These are phyloP conservation scores for Manis pentadactyla DNA, from an alignment of 2,797 vertebrate genomes.

Conservation along the genomic window DNA sequence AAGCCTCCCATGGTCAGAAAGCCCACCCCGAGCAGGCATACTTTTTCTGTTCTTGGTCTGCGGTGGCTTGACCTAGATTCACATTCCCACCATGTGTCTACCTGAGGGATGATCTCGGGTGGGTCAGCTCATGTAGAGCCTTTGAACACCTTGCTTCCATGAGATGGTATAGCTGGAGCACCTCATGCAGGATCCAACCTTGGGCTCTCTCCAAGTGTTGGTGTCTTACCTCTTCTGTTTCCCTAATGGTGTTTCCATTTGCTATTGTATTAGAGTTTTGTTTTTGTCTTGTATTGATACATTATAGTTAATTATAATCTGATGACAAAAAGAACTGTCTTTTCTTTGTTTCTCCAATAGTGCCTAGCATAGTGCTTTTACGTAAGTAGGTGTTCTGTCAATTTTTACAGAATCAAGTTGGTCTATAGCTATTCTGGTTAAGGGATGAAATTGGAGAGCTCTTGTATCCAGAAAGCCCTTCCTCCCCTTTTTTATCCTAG, in stretches of 20 bases:
- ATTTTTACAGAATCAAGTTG: background rate
- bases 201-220: background rate
- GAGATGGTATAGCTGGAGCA: background rate
- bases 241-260: background rate
- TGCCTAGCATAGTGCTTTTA: background rate
- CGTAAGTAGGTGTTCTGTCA: background rate
- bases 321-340: background rate
- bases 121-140: background rate
- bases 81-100: background rate
- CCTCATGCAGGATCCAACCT: background rate
- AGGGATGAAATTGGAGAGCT: background rate
- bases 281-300: background rate
- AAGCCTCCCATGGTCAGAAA: background rate
- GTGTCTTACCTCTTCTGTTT: background rate
- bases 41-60: background rate
- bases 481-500: conserved; percentile 18
- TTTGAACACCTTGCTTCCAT: accelerated
- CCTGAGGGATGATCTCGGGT: background rate
- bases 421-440: background rate
- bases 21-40: background rate
- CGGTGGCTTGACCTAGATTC: background rate
- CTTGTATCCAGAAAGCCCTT: background rate
- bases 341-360: background rate
- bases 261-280: background rate
- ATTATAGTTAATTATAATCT: background rate